Conservation (phyloP, 2,113 vertebrate genomes). For the Ibidorhyncha struthersii region DNA sequence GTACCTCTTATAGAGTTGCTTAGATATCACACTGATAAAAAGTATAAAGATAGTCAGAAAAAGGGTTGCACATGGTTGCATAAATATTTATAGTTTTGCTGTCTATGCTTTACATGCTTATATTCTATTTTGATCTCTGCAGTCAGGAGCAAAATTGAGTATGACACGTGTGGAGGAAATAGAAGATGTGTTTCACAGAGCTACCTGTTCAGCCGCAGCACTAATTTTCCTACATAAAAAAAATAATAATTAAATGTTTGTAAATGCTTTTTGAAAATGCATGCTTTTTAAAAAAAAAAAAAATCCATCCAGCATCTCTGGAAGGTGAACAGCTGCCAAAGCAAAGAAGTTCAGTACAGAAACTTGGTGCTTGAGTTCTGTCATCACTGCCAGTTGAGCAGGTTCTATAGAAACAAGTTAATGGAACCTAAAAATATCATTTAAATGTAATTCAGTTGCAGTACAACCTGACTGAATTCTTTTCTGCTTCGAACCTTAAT, state of each 20-base stretch:
- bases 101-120: background rate
- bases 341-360: background rate
- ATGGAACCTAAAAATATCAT: background rate
- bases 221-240: background rate
- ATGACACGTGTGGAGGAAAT: background rate
- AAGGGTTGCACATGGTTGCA: background rate
- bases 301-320: background rate
- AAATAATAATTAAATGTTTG: background rate
- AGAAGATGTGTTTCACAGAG: background rate
- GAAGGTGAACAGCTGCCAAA: background rate
- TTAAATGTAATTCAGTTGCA: background rate
- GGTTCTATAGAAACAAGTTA: background rate
- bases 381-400: background rate
- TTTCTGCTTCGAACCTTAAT: background rate
- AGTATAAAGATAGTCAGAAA: background rate
- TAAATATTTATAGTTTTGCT: background rate
- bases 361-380: background rate
- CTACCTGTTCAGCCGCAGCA: background rate
- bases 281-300: background rate
- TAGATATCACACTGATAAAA: background rate
- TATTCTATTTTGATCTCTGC: background rate
- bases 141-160: background rate
- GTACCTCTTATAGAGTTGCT: background rate
- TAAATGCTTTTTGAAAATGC: background rate
- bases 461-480: background rate